These are phyloP conservation scores for Herpailurus yagouaroundi DNA, from an alignment of 2,113 vertebrate species.

Conservation along the genomic window DNA sequence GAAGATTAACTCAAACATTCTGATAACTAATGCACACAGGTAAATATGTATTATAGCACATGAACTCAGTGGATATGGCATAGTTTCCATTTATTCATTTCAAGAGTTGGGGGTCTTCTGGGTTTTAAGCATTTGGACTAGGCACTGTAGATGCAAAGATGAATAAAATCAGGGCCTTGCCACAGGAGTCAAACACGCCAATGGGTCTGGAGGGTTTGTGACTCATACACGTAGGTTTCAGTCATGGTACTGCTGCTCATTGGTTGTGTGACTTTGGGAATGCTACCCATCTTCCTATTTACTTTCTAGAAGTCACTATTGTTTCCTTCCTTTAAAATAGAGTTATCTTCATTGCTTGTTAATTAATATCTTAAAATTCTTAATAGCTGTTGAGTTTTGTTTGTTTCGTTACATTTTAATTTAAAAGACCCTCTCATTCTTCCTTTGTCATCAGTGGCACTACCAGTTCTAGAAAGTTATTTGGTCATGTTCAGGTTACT, in stretches of 20 bases:
- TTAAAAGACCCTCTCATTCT: background rate
- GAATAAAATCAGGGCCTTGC: background rate
- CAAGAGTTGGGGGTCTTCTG: background rate
- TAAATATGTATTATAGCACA: background rate
- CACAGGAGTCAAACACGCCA: background rate
- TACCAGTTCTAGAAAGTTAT: background rate
- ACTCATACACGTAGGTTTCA: background rate
- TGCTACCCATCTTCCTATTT: background rate
- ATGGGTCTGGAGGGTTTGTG: background rate
- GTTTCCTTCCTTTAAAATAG: background rate
- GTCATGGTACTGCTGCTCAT: background rate
- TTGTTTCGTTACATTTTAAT: background rate
- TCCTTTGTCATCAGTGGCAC: background rate
- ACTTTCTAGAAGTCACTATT: background rate
- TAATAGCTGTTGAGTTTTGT: background rate
- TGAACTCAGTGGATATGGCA: background rate
- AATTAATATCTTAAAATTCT: background rate
- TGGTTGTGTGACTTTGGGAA: background rate
- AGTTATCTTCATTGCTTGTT: background rate
- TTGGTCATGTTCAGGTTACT: background rate
- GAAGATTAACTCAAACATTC: background rate
- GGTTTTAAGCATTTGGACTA: background rate
- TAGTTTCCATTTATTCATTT: background rate
- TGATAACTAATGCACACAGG: background rate
- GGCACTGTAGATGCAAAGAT: background rate